Conservation (phyloP, 2,888 invertebrate genomes). For the Amblyjoppa proteus region DNA sequence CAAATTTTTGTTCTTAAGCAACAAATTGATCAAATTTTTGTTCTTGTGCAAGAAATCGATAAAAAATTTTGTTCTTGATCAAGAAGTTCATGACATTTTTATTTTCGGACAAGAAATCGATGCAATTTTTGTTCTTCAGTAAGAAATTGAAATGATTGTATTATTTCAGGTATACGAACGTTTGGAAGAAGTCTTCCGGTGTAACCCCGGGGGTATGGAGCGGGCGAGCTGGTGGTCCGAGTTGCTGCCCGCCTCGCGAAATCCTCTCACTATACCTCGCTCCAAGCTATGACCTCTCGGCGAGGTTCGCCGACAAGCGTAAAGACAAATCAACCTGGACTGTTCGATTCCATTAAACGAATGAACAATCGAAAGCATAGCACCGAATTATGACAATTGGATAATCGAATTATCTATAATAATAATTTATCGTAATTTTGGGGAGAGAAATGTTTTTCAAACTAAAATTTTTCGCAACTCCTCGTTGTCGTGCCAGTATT, state of each 20-base stretch:
- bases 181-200: constrained; percentile 90
- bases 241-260: constrained; percentile 82
- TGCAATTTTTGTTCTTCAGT: not conserved
- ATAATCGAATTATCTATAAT: constrained; percentile 15
- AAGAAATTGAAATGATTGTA: constrained; percentile 11
- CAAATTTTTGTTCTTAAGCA: too few species aligned
- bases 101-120: not conserved
- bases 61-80: too few species aligned
- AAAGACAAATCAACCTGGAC: not conserved
- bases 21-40: too few species aligned
- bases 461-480: constrained; percentile 29
- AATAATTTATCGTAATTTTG: not conserved
- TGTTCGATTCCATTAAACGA: not conserved
- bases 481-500: constrained; percentile 9
- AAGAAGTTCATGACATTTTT: not conserved
- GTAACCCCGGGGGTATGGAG: constrained; percentile 89
- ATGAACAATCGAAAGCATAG: constrained; percentile 22
- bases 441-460: constrained; percentile 21
- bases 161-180: constrained; percentile 89
- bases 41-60: too few species aligned
- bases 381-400: constrained; percentile 34
- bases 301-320: not conserved
- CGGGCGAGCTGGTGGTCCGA: constrained; percentile 92
- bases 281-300: constrained; percentile 78
- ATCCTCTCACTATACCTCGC: constrained; percentile 73